Conservation (phyloP, 1,140 invertebrate genomes). For the Pseudomyrmex sp. region DNA sequence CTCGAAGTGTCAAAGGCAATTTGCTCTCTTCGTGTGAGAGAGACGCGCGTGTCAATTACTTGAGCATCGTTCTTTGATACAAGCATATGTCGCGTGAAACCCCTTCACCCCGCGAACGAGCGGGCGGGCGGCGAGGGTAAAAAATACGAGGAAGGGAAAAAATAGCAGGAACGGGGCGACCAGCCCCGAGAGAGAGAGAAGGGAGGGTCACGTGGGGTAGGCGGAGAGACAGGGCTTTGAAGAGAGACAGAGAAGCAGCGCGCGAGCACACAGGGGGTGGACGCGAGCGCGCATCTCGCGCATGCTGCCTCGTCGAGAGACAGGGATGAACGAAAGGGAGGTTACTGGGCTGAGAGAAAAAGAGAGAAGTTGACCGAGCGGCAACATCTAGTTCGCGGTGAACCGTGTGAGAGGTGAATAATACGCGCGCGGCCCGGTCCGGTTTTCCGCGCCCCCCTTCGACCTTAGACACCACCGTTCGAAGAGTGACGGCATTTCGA, state of each 20-base stretch:
- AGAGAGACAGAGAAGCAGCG: conserved; percentile 5
- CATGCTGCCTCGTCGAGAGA: conserved; percentile 57
- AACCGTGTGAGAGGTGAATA: conserved; percentile 53
- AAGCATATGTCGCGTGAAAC: neutral
- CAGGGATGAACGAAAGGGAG: conserved; percentile 9
- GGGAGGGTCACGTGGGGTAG: neutral
- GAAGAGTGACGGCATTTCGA: neutral
- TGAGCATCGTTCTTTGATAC: neutral
- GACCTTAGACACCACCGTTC: neutral
- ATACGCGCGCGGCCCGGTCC: conserved; percentile 5
- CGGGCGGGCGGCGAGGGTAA: neutral
- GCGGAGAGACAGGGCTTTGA: neutral
- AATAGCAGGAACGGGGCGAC: neutral
- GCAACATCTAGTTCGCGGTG: conserved; percentile 8
- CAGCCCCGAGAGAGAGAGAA: neutral
- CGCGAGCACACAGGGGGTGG: conserved; percentile 9
- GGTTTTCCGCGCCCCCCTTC: neutral
- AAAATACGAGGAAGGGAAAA: neutral
- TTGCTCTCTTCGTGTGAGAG: neutral
- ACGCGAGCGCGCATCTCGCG: conserved; percentile 55
- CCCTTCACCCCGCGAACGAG: neutral
- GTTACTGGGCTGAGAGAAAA: neutral
- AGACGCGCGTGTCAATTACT: neutral
- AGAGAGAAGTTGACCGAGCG: neutral
- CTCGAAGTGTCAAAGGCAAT: neutral